Base-by-base conservation (phyloP, 2,888 invertebrate genomes). In the Hydraecia micacea region DNA sequence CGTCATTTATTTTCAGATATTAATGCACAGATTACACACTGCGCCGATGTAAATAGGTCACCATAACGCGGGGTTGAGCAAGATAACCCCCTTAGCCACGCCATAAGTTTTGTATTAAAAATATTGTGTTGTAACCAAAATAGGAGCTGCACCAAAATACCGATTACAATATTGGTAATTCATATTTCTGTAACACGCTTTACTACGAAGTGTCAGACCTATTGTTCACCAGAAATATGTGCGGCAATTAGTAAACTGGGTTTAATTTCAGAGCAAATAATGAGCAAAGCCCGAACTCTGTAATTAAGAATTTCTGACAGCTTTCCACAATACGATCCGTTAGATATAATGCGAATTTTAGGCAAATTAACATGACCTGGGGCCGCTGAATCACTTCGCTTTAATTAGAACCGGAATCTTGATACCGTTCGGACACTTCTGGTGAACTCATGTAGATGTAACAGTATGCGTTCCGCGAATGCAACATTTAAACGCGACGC, bases 371-470 rank as follows among this genome's bases (percentile, higher is more conserved):
- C 92, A 93, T 90, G 86, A 86, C 91, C 84, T 88, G 90, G 88
- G 90, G 90, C 90, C 89, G 90, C 90, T 95, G 95, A 95, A 92
- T 96, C 95, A 95, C 90, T 91, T 87, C 83, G 90, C 90, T 95
- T 94, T 95, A 96, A 95, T 95, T 95, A 94, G 94, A 94, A 95
- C 93, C 94, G 95, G 94, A 93, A 94, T 95, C 91, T 90, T 91
- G 89, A 91, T 94, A 94, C 93, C 93, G 95, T 95, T 95, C 90
- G 89, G 92, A 91, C 91, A 91, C 89, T 93, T 92, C 91, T 92
- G 88, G 84, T 88, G 90, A 92, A 90, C 89, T 92, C 90, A 90
- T 91, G 91, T 91, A 91, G 85, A 89, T 85, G 83, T 91, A 92
- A 92, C 92, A 87, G 91, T 93, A 94, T 92, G 92, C 91, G 92